phyloP scores from a whole-genome alignment of 2,113 vertebrate species.

The Thamnophis sirtalis region DNA sequence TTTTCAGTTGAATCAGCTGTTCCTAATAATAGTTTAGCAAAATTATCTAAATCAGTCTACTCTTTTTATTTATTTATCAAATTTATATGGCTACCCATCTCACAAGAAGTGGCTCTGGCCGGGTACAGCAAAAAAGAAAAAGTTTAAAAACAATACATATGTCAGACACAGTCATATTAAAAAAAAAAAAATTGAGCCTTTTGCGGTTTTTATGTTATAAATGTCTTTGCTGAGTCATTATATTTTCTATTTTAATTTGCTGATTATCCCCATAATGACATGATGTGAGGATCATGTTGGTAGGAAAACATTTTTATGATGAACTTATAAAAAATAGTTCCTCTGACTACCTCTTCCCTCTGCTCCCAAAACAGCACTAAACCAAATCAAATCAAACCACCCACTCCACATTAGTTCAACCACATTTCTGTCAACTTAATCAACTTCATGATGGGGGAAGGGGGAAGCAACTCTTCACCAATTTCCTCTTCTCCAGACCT shows the following conservation, averaged over 20 bases:
- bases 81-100: background rate
- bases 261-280: background rate
- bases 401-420: background rate
- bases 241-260: background rate
- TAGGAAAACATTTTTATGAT: background rate
- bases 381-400: background rate
- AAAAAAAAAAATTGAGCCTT: background rate
- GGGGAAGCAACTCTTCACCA: background rate
- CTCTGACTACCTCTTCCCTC: background rate
- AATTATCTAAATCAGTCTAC: background rate
- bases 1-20: background rate
- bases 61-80: background rate
- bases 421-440: background rate
- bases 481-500: background rate
- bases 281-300: background rate
- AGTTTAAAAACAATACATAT: background rate
- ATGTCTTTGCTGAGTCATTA: background rate
- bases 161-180: background rate
- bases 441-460: background rate
- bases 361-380: background rate
- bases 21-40: background rate
- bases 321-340: conserved; percentile 7
- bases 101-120: background rate
- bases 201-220: background rate
- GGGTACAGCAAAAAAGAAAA: background rate